Evolutionary conservation across 2,888 invertebrate species (phyloP), one percentile per base, ranked within the genome.

Genomic region (Coronaproctus castanopsis): DNA sequence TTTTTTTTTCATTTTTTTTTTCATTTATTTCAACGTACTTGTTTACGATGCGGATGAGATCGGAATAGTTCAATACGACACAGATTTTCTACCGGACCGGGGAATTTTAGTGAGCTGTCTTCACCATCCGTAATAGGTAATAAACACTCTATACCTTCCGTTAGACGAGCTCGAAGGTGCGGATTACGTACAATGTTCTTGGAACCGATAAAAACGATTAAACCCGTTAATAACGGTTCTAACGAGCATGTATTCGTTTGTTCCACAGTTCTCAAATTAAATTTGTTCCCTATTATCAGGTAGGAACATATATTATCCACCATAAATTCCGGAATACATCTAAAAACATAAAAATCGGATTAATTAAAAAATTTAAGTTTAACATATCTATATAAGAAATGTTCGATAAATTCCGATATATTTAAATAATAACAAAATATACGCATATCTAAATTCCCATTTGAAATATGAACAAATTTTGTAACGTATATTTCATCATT

Each of bases 181-280:
- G 96, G 95, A 75, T 95, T 96, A 67, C 84, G 83, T 62, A 90
- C 81, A 60, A 86, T 75, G 2, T 79, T 62, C 54, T 85, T 79
- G 57, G 86, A 87, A 0, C 91, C 91, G 92, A 95, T 95, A 67
- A 87, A 86, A 1, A 85, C 79, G 23, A 95, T 73, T 21, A 93
- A 82, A 69, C 89, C 80, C 0, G 85, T 83, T 52, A 89, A 76
- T 21, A 87, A 77, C 0, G 85, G 83, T 60, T 77, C 76, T 66
- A 85, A 68, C 55, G 83, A 78, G 1, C 77, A 76, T 22, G 78
- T 76, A 3, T 81, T 78, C 64, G 81, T 78, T 22, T 80, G 78
- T 67, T 86, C 85, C 54, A 84, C 80, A 0, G 78, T 72, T 65
- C 76, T 74, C 2, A 77, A 76, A 61, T 74, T 75, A 54, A 83